A percentile compares a stretch with the other conserved stretches of the same genome.
Conservation (phyloP, 1,140 invertebrate genomes). For the Episyrphus balteatus region DNA sequence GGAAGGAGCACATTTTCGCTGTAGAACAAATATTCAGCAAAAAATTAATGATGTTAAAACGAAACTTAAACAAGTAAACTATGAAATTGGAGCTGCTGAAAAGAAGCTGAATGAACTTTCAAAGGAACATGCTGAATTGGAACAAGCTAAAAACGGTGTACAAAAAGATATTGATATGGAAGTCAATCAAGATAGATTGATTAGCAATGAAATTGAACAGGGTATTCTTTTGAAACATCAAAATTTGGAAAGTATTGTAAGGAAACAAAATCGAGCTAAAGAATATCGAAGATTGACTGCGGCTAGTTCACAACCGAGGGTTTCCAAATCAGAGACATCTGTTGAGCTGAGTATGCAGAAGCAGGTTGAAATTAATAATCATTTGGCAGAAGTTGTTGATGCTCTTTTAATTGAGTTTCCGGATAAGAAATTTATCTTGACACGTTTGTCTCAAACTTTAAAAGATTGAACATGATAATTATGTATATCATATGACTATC, state of each 20-base stretch:
- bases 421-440: slow-evolving; percentile 37
- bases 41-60: slow-evolving; percentile 46
- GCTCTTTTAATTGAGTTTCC: slow-evolving; percentile 47
- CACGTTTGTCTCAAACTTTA: slow-evolving; percentile 43
- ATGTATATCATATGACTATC: no score
- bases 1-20: slow-evolving; percentile 19
- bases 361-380: slow-evolving; percentile 39
- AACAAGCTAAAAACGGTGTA: slow-evolving; percentile 1
- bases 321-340: slow-evolving; percentile 35
- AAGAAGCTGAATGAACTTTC: slow-evolving; percentile 12
- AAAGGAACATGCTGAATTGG: slow-evolving; percentile 20
- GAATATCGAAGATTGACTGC: slow-evolving; percentile 42
- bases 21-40: slow-evolving; percentile 26
- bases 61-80: slow-evolving; percentile 44
- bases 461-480: no score
- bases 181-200: slow-evolving; percentile 37
- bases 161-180: slow-evolving; percentile 37
- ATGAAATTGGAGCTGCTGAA: slow-evolving; percentile 30
- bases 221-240: slow-evolving; percentile 35
- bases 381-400: slow-evolving; percentile 43
- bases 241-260: slow-evolving; percentile 48
- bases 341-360: slow-evolving; percentile 40
- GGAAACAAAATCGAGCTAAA: slow-evolving; percentile 47
- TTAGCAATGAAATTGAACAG: slow-evolving; percentile 32
- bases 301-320: slow-evolving; percentile 38